Evolutionary conservation across 2,888 invertebrate genomes (phyloP).

Genomic region (Spicauda simplicius): DNA sequence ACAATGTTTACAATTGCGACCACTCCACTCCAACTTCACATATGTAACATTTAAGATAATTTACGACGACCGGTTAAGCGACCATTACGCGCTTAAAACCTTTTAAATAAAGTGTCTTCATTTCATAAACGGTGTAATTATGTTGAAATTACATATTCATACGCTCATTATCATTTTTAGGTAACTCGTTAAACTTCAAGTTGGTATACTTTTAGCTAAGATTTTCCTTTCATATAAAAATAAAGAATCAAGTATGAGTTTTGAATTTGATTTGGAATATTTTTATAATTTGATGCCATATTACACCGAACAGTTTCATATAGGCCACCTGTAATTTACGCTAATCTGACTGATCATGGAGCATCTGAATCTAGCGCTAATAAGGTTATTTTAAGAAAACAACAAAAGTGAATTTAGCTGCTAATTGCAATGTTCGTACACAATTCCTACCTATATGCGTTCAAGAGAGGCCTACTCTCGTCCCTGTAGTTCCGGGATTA

Average conservation of each 20-base stretch:
- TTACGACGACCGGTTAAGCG: background rate
- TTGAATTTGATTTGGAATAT: background rate
- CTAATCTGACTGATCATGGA: too few species aligned
- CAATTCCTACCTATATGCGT: too few species aligned
- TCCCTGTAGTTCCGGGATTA: too few species aligned
- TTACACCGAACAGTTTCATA: too few species aligned
- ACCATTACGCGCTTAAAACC: slow-evolving; percentile 12
- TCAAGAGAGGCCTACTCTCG: too few species aligned
- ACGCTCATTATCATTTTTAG: slow-evolving; percentile 4
- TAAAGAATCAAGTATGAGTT: background rate
- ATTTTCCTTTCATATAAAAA: background rate
- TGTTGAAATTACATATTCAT: slow-evolving; percentile 7
- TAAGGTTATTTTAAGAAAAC: too few species aligned
- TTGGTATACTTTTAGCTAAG: background rate
- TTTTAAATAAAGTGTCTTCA: slow-evolving; percentile 13
- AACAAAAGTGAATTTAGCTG: too few species aligned
- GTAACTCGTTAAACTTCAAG: background rate
- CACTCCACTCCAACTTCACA: background rate
- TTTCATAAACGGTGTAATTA: slow-evolving; percentile 19
- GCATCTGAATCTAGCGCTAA: too few species aligned
- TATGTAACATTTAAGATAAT: background rate
- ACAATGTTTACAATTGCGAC: background rate
- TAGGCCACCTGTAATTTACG: too few species aligned
- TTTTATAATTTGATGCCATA: too few species aligned
- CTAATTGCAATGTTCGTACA: too few species aligned